Percentiles rank a stretch among this genome's conserved stretches.
These are phyloP conservation scores for Polydrusus pterygomalis DNA, from an alignment of 2,888 invertebrate genomes.

Conservation along the genomic window DNA sequence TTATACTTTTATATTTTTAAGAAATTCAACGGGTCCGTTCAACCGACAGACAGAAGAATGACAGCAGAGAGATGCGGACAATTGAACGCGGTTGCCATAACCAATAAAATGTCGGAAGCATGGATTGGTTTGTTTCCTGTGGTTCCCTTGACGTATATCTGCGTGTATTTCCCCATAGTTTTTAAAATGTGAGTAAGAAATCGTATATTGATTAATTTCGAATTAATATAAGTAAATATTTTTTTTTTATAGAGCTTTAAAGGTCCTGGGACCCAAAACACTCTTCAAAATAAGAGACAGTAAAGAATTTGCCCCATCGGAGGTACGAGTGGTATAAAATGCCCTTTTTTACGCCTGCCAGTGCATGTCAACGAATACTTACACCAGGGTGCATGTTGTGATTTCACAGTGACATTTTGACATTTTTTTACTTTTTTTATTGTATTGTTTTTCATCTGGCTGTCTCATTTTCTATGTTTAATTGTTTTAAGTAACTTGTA, in stretches of 20 bases:
- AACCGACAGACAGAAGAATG: constrained; percentile 73
- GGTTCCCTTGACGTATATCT: constrained; percentile 75
- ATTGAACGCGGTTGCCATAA: constrained; percentile 76
- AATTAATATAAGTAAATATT: background rate
- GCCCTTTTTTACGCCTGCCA: background rate
- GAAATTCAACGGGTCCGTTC: constrained; percentile 69
- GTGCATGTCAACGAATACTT: no score
- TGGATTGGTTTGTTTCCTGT: constrained; percentile 83
- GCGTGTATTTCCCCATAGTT: constrained; percentile 76
- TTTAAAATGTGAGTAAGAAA: constrained; percentile 70
- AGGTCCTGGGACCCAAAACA: constrained; percentile 69
- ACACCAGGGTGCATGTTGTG: background rate
- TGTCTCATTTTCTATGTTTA: no score
- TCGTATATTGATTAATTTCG: background rate
- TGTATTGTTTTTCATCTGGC: no score
- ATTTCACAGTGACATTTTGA: constrained; percentile 4
- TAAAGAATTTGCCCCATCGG: constrained; percentile 59
- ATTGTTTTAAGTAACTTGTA: no score
- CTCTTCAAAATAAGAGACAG: constrained; percentile 72
- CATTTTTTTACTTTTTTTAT: background rate
- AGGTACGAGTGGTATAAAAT: constrained; percentile 63
- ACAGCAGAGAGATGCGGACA: constrained; percentile 76
- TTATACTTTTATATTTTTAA: constrained; percentile 59
- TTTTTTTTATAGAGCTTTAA: constrained; percentile 67
- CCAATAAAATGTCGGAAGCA: constrained; percentile 77